phyloP scores from a whole-genome alignment of 2,113 vertebrate species.

The Pavo muticus region DNA sequence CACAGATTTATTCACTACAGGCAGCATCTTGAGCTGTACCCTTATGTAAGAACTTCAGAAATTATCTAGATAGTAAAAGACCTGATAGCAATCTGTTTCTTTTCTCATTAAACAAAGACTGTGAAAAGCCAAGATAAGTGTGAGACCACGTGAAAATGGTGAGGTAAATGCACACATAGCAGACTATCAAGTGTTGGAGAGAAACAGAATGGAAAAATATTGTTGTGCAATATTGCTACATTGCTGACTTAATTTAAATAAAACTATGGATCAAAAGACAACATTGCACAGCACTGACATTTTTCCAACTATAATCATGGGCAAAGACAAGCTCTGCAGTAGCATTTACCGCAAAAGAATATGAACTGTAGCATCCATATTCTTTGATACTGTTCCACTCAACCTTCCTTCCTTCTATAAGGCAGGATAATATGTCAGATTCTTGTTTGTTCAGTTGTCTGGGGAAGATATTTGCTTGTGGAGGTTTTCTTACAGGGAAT shows the following conservation, averaged over 20 bases:
- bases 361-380: background rate
- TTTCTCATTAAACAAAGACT: background rate
- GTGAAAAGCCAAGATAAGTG: background rate
- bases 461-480: background rate
- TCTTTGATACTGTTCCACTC: background rate
- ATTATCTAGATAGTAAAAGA: background rate
- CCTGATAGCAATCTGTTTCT: background rate
- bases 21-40: background rate
- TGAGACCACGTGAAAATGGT: background rate
- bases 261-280: background rate
- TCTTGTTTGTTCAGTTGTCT: background rate
- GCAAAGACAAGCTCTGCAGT: background rate
- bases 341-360: background rate
- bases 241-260: background rate
- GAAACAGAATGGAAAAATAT: background rate
- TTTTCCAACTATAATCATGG: background rate
- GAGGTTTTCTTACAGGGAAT: background rate
- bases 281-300: background rate
- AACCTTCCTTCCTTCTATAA: background rate
- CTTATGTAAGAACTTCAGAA: background rate
- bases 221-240: background rate
- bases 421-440: background rate
- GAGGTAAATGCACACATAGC: background rate
- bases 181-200: background rate
- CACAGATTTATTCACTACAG: background rate